Conservation (phyloP, 2,113 vertebrate species). For the Zosterops lateralis region DNA sequence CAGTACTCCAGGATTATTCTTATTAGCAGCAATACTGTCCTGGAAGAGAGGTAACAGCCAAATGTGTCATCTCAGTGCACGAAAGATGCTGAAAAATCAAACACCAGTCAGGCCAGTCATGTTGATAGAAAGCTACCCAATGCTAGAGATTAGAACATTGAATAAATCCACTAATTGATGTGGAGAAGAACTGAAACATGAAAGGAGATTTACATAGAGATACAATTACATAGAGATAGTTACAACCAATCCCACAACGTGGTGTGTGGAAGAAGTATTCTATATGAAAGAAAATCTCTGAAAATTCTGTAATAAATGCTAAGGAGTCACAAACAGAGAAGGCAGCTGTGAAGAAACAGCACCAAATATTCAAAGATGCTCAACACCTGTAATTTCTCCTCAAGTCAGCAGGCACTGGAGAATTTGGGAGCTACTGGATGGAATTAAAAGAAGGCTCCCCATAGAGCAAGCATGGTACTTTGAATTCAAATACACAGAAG, state of each 20-base stretch:
- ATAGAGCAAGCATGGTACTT: neutral
- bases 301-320: neutral
- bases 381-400: neutral
- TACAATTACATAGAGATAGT: neutral
- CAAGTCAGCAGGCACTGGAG: neutral
- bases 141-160: neutral
- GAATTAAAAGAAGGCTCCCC: neutral
- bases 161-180: neutral
- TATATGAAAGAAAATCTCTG: neutral
- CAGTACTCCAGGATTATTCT: slow-evolving; percentile 98
- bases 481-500: neutral
- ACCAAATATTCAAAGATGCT: neutral
- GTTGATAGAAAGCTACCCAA: neutral
- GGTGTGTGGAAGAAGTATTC: neutral
- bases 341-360: neutral
- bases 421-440: neutral
- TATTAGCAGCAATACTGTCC: slow-evolving; percentile 95
- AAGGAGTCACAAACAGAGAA: neutral
- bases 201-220: neutral
- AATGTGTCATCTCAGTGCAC: neutral
- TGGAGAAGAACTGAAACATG: neutral
- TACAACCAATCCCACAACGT: neutral
- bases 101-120: neutral
- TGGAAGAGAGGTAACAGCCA: slow-evolving; percentile 65
- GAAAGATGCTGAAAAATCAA: neutral